Conservation (phyloP, 2,113 vertebrate genomes). For the Eonycteris spelaea region DNA sequence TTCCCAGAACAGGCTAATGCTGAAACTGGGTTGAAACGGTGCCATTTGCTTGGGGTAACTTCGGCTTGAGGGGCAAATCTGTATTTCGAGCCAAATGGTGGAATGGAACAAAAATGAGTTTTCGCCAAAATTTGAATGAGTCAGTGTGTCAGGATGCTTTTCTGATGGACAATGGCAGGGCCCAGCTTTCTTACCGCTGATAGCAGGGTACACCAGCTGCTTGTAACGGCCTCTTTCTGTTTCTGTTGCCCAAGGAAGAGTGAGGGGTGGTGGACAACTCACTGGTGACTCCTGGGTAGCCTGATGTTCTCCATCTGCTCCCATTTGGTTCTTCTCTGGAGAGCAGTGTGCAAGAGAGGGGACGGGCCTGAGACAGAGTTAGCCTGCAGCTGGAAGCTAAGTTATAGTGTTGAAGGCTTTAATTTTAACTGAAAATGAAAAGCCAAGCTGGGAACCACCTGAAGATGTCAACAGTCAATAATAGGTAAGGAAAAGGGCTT, state of each 20-base stretch:
- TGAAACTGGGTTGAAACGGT: neutral
- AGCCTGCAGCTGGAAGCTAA: neutral
- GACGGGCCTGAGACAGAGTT: neutral
- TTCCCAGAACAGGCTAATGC: neutral
- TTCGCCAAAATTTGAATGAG: neutral
- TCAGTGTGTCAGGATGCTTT: neutral
- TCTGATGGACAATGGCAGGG: neutral
- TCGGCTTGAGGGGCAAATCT: neutral
- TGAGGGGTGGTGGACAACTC: no score
- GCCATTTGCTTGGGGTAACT: neutral
- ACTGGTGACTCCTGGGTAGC: neutral
- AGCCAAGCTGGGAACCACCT: neutral
- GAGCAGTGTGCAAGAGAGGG: rapidly evolving
- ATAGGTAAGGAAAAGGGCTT: neutral
- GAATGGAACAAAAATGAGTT: neutral
- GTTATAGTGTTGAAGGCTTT: neutral
- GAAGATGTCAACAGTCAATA: neutral
- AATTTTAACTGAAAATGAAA: conserved; percentile 32
- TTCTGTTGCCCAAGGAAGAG: no score
- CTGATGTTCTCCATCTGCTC: neutral
- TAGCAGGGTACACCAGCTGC: rapidly evolving
- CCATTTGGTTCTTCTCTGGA: neutral
- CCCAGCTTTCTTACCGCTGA: neutral
- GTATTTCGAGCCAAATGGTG: neutral
- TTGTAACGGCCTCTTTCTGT: neutral